Base-by-base conservation (phyloP, 2,797 vertebrate species). In the Anguilla obscura region DNA sequence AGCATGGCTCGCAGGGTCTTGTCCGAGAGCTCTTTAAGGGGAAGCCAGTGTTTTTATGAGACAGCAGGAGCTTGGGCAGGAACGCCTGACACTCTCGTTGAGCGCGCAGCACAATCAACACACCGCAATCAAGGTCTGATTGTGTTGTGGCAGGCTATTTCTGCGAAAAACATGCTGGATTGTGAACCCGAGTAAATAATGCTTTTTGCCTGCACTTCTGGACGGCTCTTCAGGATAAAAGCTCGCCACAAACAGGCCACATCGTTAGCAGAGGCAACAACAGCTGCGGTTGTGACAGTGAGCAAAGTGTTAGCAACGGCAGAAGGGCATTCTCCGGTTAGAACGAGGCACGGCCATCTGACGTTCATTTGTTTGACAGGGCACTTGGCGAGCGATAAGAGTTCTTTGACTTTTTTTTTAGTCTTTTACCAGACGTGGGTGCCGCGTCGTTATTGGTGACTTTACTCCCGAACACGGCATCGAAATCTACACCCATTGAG, bases 401-500 rank as follows among this genome's bases (percentile, higher is more conserved):
- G 1, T 74, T 52, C 14, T 79, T 56, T 52, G 58, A n/a, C 60
- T 69, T 40, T 30, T 30, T 50, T 87, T 87, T 40, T 21, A 18
- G 14, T 16, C 3, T 90, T 92, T 95, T 95, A 95, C 95, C 94
- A 21, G n/a, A 89, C 91, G 91, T 14, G 85, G 91, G 92, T 88
- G 86, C 93, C 91, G 93, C 94, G 45, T 95, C 94, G 48, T 90
- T 90, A 82, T 85, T 86, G 87, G 93, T 80, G 85, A 93, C 91
- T 89, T 95, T 95, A 87, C 91, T 93, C 90, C 95, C 95, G 92
- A 96, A 96, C 86, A 96, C 95, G 88, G 95, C 95, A 92, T 96
- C 95, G 1, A 96, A 96, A 89, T 96, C 95, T 87, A 95, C 95
- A 63, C 91, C 93, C 91, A 95, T 93, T 89, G 93, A 33, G 90